These are phyloP conservation scores for Anthoscopus minutus DNA, from an alignment of 2,113 vertebrate genomes.

Conservation along the genomic window DNA sequence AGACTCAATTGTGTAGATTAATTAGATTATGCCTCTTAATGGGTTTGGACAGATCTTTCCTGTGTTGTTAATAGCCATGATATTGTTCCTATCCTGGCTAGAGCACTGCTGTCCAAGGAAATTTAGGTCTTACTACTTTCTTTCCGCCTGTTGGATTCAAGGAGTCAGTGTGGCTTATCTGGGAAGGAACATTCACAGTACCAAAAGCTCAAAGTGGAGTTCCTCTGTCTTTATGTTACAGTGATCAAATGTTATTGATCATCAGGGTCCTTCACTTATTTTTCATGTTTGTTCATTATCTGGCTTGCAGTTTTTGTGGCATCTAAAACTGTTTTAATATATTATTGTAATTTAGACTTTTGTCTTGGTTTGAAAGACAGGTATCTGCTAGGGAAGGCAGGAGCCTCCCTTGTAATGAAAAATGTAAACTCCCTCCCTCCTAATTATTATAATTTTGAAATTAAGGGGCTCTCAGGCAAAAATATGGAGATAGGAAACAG, in stretches of 20 bases:
- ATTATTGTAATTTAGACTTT: not conserved
- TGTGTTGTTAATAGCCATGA: not conserved
- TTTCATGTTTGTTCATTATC: not conserved
- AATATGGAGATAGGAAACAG: too few species aligned
- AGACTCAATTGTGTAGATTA: slow-evolving; percentile 13
- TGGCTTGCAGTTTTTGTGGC: not conserved
- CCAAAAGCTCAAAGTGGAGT: not conserved
- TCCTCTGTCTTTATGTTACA: not conserved
- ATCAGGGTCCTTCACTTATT: not conserved
- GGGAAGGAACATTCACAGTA: not conserved
- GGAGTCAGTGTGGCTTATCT: not conserved
- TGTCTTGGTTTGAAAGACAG: too few species aligned
- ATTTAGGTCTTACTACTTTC: not conserved
- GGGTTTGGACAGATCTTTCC: not conserved
- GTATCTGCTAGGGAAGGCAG: too few species aligned
- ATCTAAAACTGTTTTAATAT: not conserved
- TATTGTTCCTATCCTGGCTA: not conserved
- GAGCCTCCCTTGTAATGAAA: too few species aligned
- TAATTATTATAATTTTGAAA: too few species aligned
- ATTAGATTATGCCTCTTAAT: slow-evolving; percentile 26
- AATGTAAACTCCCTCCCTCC: too few species aligned
- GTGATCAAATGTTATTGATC: not conserved
- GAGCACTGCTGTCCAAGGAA: not conserved
- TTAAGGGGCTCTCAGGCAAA: too few species aligned
- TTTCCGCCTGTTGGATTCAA: not conserved